Base-by-base conservation (phyloP, 1,140 invertebrate genomes). In the Zaprionus capensis region DNA sequence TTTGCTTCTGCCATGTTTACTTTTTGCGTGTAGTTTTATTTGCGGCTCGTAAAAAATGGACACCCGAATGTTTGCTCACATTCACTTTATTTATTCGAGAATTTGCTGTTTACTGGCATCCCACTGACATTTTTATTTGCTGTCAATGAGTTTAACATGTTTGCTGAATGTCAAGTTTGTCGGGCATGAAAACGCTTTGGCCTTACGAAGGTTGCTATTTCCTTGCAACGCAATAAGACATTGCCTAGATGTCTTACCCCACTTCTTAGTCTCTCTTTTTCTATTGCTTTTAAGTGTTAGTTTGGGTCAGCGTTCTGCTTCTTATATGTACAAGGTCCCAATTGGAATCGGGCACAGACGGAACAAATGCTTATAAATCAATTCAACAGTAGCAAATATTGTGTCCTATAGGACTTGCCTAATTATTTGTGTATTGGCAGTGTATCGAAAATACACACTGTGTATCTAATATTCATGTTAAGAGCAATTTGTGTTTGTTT, bases 131-230 rank as follows among this genome's bases (percentile, higher is more conserved):
- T 90, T 91, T 91, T 91, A 91, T 91, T 91, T 64, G 90, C 90
- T 91, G 90, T 91, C 90, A 91, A 91, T 91, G 91, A 91, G 88
- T 91, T 85, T 78, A 82, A 91, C 88, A 91, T 84, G 87, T 82
- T 76, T 70, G 77, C 70, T 71, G 57, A 71, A 38, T 66, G 73
- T 76, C 73, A 71, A 61, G 61, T 46, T 38, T 71, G 55, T 76
- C 61, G n/a, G 36, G 44, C 31, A 64, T 26, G 17, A 22, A 24
- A 64, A 58, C 51, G 51, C 66, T 31, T 26, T 49, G 2, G n/a
- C 38, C 15, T n/a, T 41, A 6, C 15, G 2, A 41, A 15, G 38
- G 15, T 7, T 46, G n/a, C n/a, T 11, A 3, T 34, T 34, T 34
- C 9, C 41, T 46, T 17, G n/a, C n/a, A 46, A 46, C 3, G 20